Conservation (phyloP, 2,888 invertebrate genomes). For the Teleogryllus oceanicus region DNA sequence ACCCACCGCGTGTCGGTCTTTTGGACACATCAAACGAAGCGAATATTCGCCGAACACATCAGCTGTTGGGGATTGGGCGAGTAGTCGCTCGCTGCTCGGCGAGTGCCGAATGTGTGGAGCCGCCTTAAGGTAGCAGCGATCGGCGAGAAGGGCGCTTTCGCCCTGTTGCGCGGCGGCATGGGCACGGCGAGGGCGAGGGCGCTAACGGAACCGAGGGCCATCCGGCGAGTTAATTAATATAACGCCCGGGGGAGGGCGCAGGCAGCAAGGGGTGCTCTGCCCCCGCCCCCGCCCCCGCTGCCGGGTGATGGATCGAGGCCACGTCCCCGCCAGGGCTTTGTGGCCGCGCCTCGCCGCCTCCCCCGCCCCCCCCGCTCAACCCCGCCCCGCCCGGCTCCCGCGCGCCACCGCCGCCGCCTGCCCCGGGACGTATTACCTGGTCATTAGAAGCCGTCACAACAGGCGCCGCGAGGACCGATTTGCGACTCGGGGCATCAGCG, state of each 20-base stretch:
- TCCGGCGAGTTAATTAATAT: constrained; percentile 1
- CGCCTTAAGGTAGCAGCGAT: no score
- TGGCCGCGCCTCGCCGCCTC: background rate
- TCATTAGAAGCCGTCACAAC: background rate
- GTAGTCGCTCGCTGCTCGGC: no score
- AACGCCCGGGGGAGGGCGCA: background rate
- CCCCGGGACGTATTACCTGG: background rate
- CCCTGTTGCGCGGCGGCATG: background rate
- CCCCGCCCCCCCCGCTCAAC: no score
- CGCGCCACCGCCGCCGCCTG: background rate
- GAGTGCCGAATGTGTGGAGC: no score
- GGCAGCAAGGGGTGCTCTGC: background rate
- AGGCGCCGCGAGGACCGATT: no score
- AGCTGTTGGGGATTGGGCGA: no score
- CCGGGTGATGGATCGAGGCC: background rate
- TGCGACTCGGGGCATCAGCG: no score
- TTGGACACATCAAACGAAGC: no score
- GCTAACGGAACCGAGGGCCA: background rate
- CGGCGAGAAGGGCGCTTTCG: no score
- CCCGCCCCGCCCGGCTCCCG: background rate
- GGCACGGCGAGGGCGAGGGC: background rate
- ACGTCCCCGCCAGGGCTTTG: background rate
- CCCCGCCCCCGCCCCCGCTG: background rate
- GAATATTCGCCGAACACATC: no score
- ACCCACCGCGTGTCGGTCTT: no score